Conservation (phyloP, 2,797 vertebrate species). For the Cuculus canorus region DNA sequence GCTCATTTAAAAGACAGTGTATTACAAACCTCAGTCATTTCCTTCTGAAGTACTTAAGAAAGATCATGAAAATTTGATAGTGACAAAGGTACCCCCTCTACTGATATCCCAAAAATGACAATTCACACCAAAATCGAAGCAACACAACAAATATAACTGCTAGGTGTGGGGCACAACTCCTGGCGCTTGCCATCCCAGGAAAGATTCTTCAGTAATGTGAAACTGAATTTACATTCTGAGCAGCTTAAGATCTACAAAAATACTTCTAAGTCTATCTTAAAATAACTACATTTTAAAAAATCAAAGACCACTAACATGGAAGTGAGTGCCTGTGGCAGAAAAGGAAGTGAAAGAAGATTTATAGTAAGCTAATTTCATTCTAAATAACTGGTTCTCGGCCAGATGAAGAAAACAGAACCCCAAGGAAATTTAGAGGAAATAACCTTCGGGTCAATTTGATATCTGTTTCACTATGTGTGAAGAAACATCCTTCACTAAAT, state of each 20-base stretch:
- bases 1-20: background rate
- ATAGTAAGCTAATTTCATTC: slow-evolving; percentile 48
- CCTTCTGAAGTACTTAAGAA: background rate
- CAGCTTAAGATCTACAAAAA: background rate
- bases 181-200: background rate
- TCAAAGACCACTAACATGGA: background rate
- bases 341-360: slow-evolving; percentile 49
- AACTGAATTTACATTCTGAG: background rate
- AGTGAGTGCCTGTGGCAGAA: slow-evolving; percentile 36
- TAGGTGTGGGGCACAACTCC: no score
- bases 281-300: background rate
- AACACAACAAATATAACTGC: background rate
- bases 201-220: background rate
- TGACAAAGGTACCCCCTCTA: background rate
- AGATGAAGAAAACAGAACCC: slow-evolving; percentile 40
- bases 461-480: slow-evolving; percentile 39
- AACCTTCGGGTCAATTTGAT: slow-evolving; percentile 54
- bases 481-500: slow-evolving; percentile 34
- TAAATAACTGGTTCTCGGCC: slow-evolving; percentile 55
- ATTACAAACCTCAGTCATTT: background rate
- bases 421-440: slow-evolving; percentile 65
- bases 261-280: background rate
- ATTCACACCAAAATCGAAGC: background rate
- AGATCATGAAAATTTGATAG: background rate
- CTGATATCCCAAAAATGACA: background rate